Evolutionary conservation across 53 echinoderm and acorn worm genomes (phyloP), one percentile per base, ranked within the genome.

Genomic region (Apostichopus leukothele): DNA sequence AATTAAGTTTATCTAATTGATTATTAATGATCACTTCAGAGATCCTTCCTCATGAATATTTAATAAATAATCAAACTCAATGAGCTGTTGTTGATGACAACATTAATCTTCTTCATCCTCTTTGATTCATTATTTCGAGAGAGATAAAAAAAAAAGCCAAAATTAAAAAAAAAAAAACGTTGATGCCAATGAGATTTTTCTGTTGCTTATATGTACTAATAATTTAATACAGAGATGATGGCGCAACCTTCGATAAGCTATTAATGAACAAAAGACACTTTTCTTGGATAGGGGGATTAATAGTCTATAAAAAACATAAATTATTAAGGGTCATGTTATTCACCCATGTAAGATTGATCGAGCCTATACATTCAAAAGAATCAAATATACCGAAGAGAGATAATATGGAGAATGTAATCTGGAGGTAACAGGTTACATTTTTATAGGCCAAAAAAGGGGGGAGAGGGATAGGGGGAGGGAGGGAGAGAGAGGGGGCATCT

Each of bases 31-130:
- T 13, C 63, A 63, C 16, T 63, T 13, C 63, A 16, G 3, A 63
- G 16, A 63, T 63, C 12, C 63, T 63, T 63, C 12, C 63, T 63
- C 63, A 63, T 63, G 63, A 63, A 63, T 63, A 16, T 13, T 63
- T 4, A 11, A 63, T 63, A 13, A 13, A 63, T 16, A 63, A 63
- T 63, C 63, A 63, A 63, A 63, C 11, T 63, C 63, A 16, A 63
- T 63, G 63, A 63, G 63, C 63, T 63, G 63, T 63, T 63, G 63
- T 63, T 63, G 63, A 63, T 63, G 63, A 63, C 63, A 63, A 63
- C 63, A 63, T 63, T 63, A 63, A 63, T 63, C 63, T 63, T 63
- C 63, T 63, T 63, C 9, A 13, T 63, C 63, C 63, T 63, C 63
- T 63, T 63, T 63, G 63, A 63, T 63, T 63, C 63, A 63, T 63